Conservation (phyloP, 2,113 vertebrate species). For the Mastomys coucha region DNA sequence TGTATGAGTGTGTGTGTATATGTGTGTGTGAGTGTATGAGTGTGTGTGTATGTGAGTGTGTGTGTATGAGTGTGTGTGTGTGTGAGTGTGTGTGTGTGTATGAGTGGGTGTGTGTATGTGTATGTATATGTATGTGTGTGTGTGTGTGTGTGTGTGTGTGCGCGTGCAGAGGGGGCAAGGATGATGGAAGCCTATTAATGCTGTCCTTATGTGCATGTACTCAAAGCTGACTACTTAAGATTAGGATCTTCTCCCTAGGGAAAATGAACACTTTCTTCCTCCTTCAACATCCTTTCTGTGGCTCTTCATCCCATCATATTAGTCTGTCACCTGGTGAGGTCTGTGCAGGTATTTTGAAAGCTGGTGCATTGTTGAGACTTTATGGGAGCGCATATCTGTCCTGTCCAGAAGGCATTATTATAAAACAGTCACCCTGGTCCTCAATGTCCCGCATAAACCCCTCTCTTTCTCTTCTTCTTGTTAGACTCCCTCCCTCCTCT, state of each 20-base stretch:
- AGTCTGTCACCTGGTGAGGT: not conserved
- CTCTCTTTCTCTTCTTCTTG: not conserved
- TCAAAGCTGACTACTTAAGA: not conserved
- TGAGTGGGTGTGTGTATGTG: too few species aligned
- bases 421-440: not conserved
- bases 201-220: too few species aligned
- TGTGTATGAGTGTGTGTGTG: not conserved
- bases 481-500: not conserved
- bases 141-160: not conserved
- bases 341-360: too few species aligned
- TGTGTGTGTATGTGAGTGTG: too few species aligned
- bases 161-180: not conserved
- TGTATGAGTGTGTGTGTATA: too few species aligned
- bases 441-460: not conserved
- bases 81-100: too few species aligned
- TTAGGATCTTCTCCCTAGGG: not conserved
- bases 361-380: not conserved
- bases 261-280: not conserved
- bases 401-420: not conserved
- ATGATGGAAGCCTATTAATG: not conserved
- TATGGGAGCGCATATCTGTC: not conserved
- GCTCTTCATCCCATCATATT: not conserved
- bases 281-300: not conserved
- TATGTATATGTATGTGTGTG: too few species aligned
- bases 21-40: too few species aligned